Evolutionary conservation across 30 jellyfish, hydroid and myxozoan species (phyloP).

Genomic region (Mastigias papua): DNA sequence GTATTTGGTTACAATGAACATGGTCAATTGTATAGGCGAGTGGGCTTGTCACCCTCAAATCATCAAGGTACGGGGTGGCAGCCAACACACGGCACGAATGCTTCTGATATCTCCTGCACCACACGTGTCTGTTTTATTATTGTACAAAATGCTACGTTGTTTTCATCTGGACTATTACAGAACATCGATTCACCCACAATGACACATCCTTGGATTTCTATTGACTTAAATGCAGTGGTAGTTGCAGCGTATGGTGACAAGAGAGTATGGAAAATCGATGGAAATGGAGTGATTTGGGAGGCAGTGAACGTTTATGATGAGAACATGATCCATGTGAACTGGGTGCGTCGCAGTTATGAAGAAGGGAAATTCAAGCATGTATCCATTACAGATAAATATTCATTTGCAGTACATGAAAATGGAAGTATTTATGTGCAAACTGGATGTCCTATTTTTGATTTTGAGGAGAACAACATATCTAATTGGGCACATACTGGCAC

Average conservation of each 20-base stretch:
- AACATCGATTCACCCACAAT: slow-evolving; percentile 30
- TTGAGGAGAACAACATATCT: slow-evolving; percentile 42
- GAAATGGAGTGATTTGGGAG: slow-evolving; percentile 43
- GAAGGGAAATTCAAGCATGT: slow-evolving; percentile 20
- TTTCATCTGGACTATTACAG: slow-evolving; percentile 18
- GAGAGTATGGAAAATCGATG: slow-evolving; percentile 34
- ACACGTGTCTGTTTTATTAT: slow-evolving; percentile 27
- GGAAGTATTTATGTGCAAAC: slow-evolving; percentile 30
- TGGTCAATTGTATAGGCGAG: neutral
- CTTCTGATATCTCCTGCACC: slow-evolving; percentile 9
- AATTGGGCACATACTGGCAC: slow-evolving; percentile 54
- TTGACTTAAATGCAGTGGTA: slow-evolving; percentile 9
- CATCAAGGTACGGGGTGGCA: slow-evolving; percentile 34
- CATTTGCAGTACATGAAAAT: slow-evolving; percentile 32
- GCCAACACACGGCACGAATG: neutral
- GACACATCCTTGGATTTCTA: slow-evolving; percentile 12
- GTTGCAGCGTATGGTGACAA: slow-evolving; percentile 54
- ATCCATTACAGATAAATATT: slow-evolving; percentile 42
- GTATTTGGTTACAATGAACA: slow-evolving; percentile 21
- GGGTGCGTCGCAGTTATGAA: slow-evolving; percentile 56
- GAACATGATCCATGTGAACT: slow-evolving; percentile 8
- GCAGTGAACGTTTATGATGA: slow-evolving; percentile 41
- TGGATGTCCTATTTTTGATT: slow-evolving; percentile 65
- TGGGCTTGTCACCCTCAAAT: slow-evolving; percentile 8
- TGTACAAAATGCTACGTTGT: neutral